A percentile compares a stretch with the other conserved stretches of the same genome.
These are phyloP conservation scores for Acipenser ruthenus DNA, from an alignment of 2,797 vertebrate species.

Conservation along the genomic window DNA sequence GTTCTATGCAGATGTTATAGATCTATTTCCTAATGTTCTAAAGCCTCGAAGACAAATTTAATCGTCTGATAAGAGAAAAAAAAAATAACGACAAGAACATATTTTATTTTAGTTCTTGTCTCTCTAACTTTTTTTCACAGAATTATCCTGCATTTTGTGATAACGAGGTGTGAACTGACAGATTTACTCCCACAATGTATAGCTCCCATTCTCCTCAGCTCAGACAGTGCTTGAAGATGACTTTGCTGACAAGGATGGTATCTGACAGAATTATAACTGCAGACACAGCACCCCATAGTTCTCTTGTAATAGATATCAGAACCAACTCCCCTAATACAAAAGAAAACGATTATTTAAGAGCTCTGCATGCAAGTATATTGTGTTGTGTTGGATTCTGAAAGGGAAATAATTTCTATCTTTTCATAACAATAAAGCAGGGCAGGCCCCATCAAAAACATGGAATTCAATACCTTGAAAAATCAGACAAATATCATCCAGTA, in stretches of 20 bases:
- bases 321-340: conserved; percentile 19
- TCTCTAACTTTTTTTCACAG: conserved; percentile 20
- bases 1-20: no score
- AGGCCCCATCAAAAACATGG: no score
- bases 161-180: conserved; percentile 40
- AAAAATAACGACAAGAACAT: conserved; percentile 24
- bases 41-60: background rate
- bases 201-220: conserved; percentile 26
- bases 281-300: conserved; percentile 21
- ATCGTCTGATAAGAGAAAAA: background rate
- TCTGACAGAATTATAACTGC: conserved; percentile 41
- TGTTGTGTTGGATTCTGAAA: no score
- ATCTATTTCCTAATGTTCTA: no score
- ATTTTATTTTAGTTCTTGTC: conserved; percentile 35
- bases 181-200: conserved; percentile 51
- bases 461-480: no score
- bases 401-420: no score
- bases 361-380: no score
- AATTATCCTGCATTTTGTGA: conserved; percentile 25
- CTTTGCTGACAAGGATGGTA: conserved; percentile 59
- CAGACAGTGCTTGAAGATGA: conserved; percentile 48
- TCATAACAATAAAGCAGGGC: no score
- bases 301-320: conserved; percentile 22
- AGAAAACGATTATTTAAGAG: no score
- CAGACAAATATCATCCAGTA: no score